phyloP scores from a whole-genome alignment of 2,113 vertebrate species.

The Ia io region DNA sequence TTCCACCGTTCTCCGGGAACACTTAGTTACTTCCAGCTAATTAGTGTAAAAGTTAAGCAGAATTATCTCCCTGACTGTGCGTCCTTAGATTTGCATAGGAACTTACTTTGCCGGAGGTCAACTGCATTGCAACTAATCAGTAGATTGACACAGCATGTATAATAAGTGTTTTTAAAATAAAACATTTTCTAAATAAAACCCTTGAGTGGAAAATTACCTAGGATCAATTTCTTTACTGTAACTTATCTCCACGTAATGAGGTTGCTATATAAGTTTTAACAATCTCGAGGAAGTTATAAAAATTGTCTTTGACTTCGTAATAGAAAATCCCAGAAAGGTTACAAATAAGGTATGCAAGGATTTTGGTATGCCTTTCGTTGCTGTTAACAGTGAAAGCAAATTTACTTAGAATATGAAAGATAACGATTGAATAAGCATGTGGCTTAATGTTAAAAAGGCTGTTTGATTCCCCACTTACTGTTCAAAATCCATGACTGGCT shows the following conservation, averaged over 20 bases:
- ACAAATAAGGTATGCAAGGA: neutral
- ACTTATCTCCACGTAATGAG: neutral
- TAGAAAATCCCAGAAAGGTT: neutral
- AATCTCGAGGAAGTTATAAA: neutral
- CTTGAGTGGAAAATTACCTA: neutral
- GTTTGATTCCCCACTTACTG: neutral
- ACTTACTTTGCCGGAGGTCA: neutral
- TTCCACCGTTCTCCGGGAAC: neutral
- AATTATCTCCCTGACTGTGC: neutral
- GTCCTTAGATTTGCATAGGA: neutral
- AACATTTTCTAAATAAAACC: neutral
- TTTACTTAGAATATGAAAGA: neutral
- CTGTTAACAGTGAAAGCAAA: neutral
- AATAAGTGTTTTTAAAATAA: neutral
- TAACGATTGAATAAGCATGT: neutral
- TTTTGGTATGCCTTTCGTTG: neutral
- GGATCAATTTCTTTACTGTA: neutral
- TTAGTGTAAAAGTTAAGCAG: neutral
- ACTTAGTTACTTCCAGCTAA: neutral
- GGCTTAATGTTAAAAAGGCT: neutral
- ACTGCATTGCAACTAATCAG: neutral
- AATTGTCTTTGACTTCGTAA: neutral
- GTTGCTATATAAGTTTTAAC: neutral
- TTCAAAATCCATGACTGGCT: neutral
- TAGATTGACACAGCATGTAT: neutral